Evolutionary conservation across 2,888 invertebrate genomes (phyloP).

Genomic region (Rhopalosiphum nymphaeae): DNA sequence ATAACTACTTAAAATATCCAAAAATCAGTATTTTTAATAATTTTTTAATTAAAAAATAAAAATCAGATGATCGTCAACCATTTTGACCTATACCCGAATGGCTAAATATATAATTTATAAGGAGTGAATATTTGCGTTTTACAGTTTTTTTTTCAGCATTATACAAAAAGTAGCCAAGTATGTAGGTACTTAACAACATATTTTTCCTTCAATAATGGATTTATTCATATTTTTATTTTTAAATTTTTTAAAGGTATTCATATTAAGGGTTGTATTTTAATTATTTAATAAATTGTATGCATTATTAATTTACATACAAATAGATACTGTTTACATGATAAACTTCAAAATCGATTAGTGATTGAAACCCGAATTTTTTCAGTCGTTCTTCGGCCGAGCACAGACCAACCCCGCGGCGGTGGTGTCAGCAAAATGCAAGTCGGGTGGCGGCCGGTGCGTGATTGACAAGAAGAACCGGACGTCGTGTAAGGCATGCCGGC

Average conservation of each 20-base stretch:
- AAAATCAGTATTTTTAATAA: no score
- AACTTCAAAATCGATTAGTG: neutral
- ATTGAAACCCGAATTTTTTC: constrained; percentile 71
- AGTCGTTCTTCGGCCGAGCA: constrained; percentile 95
- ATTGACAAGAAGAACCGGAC: constrained; percentile 96
- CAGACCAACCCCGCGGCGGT: constrained; percentile 94
- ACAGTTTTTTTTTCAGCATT: no score
- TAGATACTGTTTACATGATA: no score
- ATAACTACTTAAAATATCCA: no score
- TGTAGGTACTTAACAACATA: no score
- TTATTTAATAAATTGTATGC: neutral
- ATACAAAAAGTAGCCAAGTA: no score
- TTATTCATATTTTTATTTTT: neutral
- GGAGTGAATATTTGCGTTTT: no score
- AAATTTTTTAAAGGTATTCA: neutral
- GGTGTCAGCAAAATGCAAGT: constrained; percentile 79
- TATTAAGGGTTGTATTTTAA: neutral
- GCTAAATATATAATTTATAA: no score
- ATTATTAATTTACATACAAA: neutral
- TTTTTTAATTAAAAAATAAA: no score
- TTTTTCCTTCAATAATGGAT: neutral
- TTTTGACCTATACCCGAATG: no score
- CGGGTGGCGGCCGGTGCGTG: constrained; percentile 89
- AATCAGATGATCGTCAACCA: no score
- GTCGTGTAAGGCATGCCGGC: constrained; percentile 92